These are phyloP conservation scores for Bactericera cockerelli DNA, from an alignment of 1,140 invertebrate genomes.

Conservation along the genomic window DNA sequence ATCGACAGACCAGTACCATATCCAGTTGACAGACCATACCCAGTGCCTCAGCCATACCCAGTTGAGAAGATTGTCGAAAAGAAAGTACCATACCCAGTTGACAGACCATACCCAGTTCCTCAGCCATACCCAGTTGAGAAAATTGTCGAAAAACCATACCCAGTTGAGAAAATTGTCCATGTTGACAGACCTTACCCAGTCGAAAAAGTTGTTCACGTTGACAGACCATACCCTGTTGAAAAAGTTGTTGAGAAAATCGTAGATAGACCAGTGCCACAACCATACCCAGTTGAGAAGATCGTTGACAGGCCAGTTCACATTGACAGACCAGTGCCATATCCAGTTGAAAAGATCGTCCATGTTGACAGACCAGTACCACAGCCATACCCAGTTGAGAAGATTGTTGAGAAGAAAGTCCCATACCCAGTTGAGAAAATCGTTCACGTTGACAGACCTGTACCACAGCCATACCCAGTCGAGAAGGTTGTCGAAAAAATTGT, in stretches of 20 bases:
- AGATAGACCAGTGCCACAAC: slow-evolving; percentile 23
- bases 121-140: slow-evolving; percentile 28
- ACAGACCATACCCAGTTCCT: slow-evolving; percentile 52
- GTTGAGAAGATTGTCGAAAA: slow-evolving; percentile 45
- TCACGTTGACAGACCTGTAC: slow-evolving; percentile 24
- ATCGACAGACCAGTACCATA: slow-evolving; percentile 11
- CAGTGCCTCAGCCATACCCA: slow-evolving; percentile 36
- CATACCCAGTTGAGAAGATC: slow-evolving; percentile 47
- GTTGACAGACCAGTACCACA: slow-evolving; percentile 34
- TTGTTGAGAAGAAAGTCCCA: slow-evolving; percentile 31
- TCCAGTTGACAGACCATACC: slow-evolving; percentile 29
- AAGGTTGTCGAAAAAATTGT: slow-evolving; percentile 32
- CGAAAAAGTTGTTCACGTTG: slow-evolving; percentile 29
- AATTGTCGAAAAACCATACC: slow-evolving; percentile 34
- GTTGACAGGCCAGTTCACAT: slow-evolving; percentile 33
- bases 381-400: slow-evolving; percentile 27
- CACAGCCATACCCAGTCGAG: slow-evolving; percentile 46
- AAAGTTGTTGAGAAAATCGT: slow-evolving; percentile 37
- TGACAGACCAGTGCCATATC: slow-evolving; percentile 32
- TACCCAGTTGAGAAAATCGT: slow-evolving; percentile 38
- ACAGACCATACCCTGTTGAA: slow-evolving; percentile 25
- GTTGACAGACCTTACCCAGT: slow-evolving; percentile 29
- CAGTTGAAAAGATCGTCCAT: slow-evolving; percentile 44
- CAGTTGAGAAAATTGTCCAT: slow-evolving; percentile 55
- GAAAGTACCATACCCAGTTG: slow-evolving; percentile 48